Conservation (phyloP, 2,113 vertebrate species). For the Dendropsophus ebraccatus region DNA sequence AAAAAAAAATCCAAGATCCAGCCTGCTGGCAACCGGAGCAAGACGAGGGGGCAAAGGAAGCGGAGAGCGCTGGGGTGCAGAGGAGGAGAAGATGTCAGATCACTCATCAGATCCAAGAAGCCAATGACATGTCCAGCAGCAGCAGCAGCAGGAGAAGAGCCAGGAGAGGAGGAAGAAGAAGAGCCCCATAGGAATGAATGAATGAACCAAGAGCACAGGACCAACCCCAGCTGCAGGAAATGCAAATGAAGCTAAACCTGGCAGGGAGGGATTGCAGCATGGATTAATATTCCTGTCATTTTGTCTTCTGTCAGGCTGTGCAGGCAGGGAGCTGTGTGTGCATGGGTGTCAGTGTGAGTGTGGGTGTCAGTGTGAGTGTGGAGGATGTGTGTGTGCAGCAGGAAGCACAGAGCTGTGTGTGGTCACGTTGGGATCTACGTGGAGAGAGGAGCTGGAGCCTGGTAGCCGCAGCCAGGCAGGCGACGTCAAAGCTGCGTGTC, state of each 20-base stretch:
- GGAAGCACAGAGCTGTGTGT: conserved; percentile 66
- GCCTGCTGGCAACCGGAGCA: conserved; percentile 60
- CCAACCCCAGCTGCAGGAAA: conserved; percentile 53
- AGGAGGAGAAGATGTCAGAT: neutral
- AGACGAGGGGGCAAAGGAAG: conserved; percentile 54
- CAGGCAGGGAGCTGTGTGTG: too few species aligned
- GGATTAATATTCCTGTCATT: conserved; percentile 58
- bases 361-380: conserved; percentile 2
- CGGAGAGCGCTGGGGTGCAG: conserved; percentile 33
- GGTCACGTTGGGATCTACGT: conserved; percentile 90
- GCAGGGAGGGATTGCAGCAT: conserved; percentile 56
- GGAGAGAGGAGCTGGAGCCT: conserved; percentile 77
- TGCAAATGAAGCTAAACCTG: conserved; percentile 52
- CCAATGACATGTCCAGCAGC: conserved; percentile 27
- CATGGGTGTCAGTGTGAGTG: conserved; percentile 24
- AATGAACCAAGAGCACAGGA: conserved; percentile 25
- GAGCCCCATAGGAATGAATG: conserved; percentile 39
- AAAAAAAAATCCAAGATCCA: conserved; percentile 47
- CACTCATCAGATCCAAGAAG: conserved; percentile 49
- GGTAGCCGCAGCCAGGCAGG: conserved; percentile 80
- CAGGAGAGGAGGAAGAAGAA: neutral
- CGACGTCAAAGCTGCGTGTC: conserved; percentile 81
- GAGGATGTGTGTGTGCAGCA: conserved; percentile 30
- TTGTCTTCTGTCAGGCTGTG: too few species aligned
- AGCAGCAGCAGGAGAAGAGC: neutral